Evolutionary conservation across 2,888 invertebrate species (phyloP), one percentile per base, ranked within the genome.

Genomic region (Gastrophysa polygoni): DNA sequence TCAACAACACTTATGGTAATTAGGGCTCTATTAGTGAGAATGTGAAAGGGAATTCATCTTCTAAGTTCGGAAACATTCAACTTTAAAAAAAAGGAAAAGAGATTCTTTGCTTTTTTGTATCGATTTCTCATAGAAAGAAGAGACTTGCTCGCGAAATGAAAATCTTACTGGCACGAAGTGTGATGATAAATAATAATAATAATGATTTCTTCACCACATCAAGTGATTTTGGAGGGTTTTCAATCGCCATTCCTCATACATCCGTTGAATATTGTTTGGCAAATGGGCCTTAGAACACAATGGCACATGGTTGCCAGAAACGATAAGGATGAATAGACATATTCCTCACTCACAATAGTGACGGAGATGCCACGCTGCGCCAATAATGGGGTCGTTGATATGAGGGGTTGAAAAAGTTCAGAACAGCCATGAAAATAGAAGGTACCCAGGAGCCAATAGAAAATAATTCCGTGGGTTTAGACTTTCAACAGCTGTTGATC

Each of bases 281-380:
- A 14, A 38, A n/a, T 3, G n/a, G 3, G n/a, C n/a, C n/a, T 14
- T n/a, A 38, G 7, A 38, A 38, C 38, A 38, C 38, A n/a, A 38
- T 38, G 14, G 38, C 38, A 24, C 7, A 32, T 10, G 32, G 32
- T 32, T 32, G 32, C 32, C 11, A 11, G 5, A 32, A 38, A 3
- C 38, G 38, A 38, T 38, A 38, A 14, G 38, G 38, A 38, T 38
- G 38, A 38, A 38, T 38, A 38, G 38, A 38, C 38, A 38, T 38
- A 32, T 11, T 4, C 38, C 11, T 38, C 38, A 38, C 38, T 38
- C n/a, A 38, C 38, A 38, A 38, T 38, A 38, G 14, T 14, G n/a
- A 8, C 14, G 11, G n/a, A 38, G 38, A 38, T 38, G 38, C 38
- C 38, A 38, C 11, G 14, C 38, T 38, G 38, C 2, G 38, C 11